Base-by-base conservation (phyloP, 2,888 invertebrate genomes). In the Agrotis segetum region DNA sequence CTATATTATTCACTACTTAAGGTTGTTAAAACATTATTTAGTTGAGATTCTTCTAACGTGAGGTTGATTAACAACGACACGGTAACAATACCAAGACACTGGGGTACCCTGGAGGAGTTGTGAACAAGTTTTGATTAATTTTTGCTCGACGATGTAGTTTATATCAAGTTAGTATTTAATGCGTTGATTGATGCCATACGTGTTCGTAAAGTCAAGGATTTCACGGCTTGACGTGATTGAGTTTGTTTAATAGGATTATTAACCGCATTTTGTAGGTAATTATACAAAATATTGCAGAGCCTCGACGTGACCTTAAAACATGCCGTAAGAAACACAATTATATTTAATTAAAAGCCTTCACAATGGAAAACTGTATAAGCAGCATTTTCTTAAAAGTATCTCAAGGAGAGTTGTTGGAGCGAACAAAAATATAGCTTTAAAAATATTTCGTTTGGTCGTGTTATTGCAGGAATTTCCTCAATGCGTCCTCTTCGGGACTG, bases 1-100 rank as follows among this genome's bases (percentile, higher is more conserved):
- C n/a, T n/a, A 34, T 75, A 77, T 74, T 86, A 84, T 84, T 78
- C 80, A 76, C 67, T 75, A 69, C 67, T 62, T 71, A 67, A 73
- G 67, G 53, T 61, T 76, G 49, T 62, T 71, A 79, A 76, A 71
- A 60, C 52, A 78, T 66, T 66, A 71, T 75, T 77, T 60, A 75
- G 58, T 74, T 70, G 34, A 46, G 46, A 50, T 63, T 69, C 24
- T 56, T 49, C 53, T 81, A 78, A 86, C 81, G 71, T 69, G 67
- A 75, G 29, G 70, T 82, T 68, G 71, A 77, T 81, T 64, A 76
- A 77, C 67, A 64, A 67, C n/a, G 56, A 52, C 68, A 50, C 49
- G 64, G 58, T 14, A 64, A 64, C 60, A 55, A 71, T 53, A 69
- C 69, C 66, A 71, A 71, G 70, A 65, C 40, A 50, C 21, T 64